Conservation (phyloP, 1,140 invertebrate genomes). For the Epicauta chinensis region DNA sequence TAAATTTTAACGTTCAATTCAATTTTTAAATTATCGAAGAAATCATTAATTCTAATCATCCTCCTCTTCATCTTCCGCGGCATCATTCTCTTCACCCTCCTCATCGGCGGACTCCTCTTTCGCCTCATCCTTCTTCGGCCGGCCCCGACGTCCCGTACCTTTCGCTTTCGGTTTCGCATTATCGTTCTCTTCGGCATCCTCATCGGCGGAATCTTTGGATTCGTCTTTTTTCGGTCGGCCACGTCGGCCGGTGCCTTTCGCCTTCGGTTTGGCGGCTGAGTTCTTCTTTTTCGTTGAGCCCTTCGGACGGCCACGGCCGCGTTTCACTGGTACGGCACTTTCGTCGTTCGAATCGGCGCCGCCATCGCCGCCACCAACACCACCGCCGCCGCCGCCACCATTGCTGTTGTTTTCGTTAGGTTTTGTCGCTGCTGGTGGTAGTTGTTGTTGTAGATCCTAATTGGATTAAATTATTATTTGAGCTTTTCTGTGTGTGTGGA, state of each 20-base stretch:
- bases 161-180: slow-evolving; percentile 30
- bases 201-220: slow-evolving; percentile 30
- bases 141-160: slow-evolving; percentile 23
- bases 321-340: slow-evolving; percentile 27
- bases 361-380: no score
- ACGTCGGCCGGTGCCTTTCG: slow-evolving; percentile 23
- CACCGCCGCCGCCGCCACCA: not conserved
- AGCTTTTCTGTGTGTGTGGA: not conserved
- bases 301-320: slow-evolving; percentile 36
- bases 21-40: slow-evolving; percentile 2
- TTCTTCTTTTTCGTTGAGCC: slow-evolving; percentile 36
- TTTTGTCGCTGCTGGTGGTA: not conserved
- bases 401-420: not conserved
- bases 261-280: slow-evolving; percentile 25
- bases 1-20: slow-evolving; percentile 2
- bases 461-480: not conserved
- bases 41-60: slow-evolving; percentile 12
- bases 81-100: slow-evolving; percentile 20
- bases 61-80: slow-evolving; percentile 6
- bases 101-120: slow-evolving; percentile 33
- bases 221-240: slow-evolving; percentile 34
- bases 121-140: slow-evolving; percentile 32
- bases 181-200: slow-evolving; percentile 27
- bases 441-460: not conserved
- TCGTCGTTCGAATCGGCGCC: slow-evolving; percentile 15